Conservation (phyloP, 2,888 invertebrate species). For the Drosophila kokeensis region DNA sequence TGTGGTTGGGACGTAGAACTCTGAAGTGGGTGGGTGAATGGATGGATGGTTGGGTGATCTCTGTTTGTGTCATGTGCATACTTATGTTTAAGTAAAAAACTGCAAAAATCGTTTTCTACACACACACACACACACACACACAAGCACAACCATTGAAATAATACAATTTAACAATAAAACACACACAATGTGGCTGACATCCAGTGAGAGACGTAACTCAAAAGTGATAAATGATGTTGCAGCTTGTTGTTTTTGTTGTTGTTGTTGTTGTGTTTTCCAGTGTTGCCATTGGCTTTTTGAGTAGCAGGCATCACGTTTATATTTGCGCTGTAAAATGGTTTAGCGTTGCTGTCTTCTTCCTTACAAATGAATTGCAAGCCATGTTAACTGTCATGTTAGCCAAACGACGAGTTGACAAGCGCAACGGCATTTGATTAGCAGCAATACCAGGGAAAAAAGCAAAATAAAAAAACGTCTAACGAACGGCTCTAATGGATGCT, state of each 20-base stretch:
- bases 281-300: slow-evolving; percentile 68
- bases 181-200: slow-evolving; percentile 64
- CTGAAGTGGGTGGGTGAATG: neutral
- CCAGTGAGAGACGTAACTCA: slow-evolving; percentile 30
- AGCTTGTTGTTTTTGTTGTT: slow-evolving; percentile 21
- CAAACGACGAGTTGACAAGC: slow-evolving; percentile 71
- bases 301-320: slow-evolving; percentile 65
- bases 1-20: slow-evolving; percentile 1
- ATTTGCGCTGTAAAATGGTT: slow-evolving; percentile 71
- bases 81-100: slow-evolving; percentile 41
- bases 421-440: slow-evolving; percentile 61
- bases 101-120: slow-evolving; percentile 61
- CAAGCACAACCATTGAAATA: slow-evolving; percentile 44
- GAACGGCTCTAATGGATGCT: slow-evolving; percentile 50
- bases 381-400: slow-evolving; percentile 78
- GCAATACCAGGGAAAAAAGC: neutral
- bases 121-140: neutral
- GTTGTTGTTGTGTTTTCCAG: neutral
- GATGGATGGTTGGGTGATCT: neutral
- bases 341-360: slow-evolving; percentile 49
- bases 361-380: slow-evolving; percentile 68
- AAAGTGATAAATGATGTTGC: slow-evolving; percentile 79
- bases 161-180: slow-evolving; percentile 60
- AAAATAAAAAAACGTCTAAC: neutral
- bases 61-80: slow-evolving; percentile 57